These are phyloP conservation scores for Baccha elongata DNA, from an alignment of 2,888 invertebrate genomes.

Conservation along the genomic window DNA sequence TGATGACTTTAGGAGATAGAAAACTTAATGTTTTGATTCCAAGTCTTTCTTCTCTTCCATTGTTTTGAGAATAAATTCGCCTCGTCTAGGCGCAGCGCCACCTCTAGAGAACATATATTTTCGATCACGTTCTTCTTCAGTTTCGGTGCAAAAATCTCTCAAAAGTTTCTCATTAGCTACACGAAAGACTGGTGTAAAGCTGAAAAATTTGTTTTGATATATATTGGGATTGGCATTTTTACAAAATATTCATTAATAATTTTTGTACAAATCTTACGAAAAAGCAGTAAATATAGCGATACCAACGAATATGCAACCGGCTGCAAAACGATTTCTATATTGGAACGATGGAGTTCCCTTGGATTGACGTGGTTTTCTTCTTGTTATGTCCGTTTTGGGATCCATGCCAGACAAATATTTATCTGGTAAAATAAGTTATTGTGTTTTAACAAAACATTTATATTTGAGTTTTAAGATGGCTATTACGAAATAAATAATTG, in stretches of 20 bases:
- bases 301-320: constrained; percentile 82
- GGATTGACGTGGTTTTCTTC: constrained; percentile 87
- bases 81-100: constrained; percentile 75
- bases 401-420: constrained; percentile 81
- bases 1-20: constrained; percentile 37
- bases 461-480: not conserved
- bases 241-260: not conserved
- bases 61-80: constrained; percentile 75
- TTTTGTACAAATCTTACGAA: constrained; percentile 75
- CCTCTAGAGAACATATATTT: constrained; percentile 75
- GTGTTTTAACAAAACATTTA: constrained; percentile 14
- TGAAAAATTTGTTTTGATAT: constrained; percentile 56
- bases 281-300: constrained; percentile 69
- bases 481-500: constrained; percentile 13
- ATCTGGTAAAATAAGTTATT: constrained; percentile 2
- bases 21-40: constrained; percentile 35
- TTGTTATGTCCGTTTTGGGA: constrained; percentile 84
- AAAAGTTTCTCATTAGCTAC: constrained; percentile 75
- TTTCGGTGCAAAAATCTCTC: constrained; percentile 52
- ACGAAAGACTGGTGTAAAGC: constrained; percentile 77
- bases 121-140: constrained; percentile 78
- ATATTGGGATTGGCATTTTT: not conserved
- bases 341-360: constrained; percentile 86
- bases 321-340: constrained; percentile 84
- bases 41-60: constrained; percentile 77